phyloP scores from a whole-genome alignment of 2,797 vertebrate genomes.

The Chaenodraco wilsoni region DNA sequence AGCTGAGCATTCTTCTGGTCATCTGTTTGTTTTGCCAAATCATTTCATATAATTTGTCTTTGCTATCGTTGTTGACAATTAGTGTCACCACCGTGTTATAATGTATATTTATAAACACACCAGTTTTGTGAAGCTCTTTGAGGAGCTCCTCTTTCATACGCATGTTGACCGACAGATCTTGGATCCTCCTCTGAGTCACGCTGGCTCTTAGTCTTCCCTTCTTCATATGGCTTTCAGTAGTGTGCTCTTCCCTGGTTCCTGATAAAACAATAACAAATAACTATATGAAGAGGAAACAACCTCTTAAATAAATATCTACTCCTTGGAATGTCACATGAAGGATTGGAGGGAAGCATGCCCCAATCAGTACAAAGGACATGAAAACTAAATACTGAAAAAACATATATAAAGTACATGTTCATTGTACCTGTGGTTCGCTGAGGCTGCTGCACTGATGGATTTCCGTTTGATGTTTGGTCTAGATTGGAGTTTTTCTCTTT shows the following conservation, averaged over 20 bases:
- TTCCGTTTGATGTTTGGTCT: constrained; percentile 25
- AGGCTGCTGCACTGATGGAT: constrained; percentile 22
- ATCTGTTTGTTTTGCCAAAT: not conserved
- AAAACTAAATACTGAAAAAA: not conserved
- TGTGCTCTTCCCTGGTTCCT: constrained; percentile 67
- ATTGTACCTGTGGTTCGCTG: constrained; percentile 51
- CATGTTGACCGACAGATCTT: constrained; percentile 88
- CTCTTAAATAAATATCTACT: not conserved
- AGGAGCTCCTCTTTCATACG: constrained; percentile 90
- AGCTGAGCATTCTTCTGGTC: not conserved
- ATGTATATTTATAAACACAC: constrained; percentile 68
- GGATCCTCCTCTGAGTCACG: constrained; percentile 84
- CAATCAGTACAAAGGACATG: not conserved
- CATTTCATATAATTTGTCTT: not conserved
- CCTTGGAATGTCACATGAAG: not conserved
- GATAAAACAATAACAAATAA: constrained; percentile 14
- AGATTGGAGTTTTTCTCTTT: constrained; percentile 31
- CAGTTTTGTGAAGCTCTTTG: constrained; percentile 89
- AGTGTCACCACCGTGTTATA: too few relatives aligned
- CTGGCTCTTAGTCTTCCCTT: constrained; percentile 77
- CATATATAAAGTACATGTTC: not conserved
- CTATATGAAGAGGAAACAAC: constrained; percentile 8
- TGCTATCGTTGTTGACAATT: not conserved
- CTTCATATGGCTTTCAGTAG: constrained; percentile 74
- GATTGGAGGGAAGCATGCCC: not conserved